Conservation (phyloP, 2,888 invertebrate genomes). For the Adela reaumurella region DNA sequence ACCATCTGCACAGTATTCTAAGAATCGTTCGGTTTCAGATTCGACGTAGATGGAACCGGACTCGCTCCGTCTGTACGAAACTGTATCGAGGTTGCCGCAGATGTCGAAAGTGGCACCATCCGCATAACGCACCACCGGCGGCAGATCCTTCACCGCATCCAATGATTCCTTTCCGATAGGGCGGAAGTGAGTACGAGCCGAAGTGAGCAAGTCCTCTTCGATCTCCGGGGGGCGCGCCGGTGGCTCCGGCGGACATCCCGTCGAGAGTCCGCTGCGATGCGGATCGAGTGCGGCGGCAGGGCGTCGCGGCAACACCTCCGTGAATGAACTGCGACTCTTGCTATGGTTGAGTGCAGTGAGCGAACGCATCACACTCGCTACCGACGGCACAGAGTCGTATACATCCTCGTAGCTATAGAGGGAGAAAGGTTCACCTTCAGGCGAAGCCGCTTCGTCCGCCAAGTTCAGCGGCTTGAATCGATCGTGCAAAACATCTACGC, state of each 20-base stretch:
- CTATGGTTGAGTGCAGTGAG: slow-evolving; percentile 60
- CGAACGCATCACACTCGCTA: slow-evolving; percentile 43
- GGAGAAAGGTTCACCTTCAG: slow-evolving; percentile 15
- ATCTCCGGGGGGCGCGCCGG: slow-evolving; percentile 52
- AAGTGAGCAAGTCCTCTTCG: slow-evolving; percentile 72
- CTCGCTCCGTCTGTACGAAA: slow-evolving; percentile 64
- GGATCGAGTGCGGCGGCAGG: slow-evolving; percentile 59
- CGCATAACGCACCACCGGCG: slow-evolving; percentile 35
- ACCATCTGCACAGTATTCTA: slow-evolving; percentile 49
- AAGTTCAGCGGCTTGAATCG: slow-evolving; percentile 28
- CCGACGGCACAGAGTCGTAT: slow-evolving; percentile 33
- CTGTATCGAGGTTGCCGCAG: slow-evolving; percentile 57
- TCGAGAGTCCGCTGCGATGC: slow-evolving; percentile 15
- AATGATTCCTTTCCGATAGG: slow-evolving; percentile 63
- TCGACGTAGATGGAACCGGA: slow-evolving; percentile 61
- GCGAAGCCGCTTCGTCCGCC: slow-evolving; percentile 15
- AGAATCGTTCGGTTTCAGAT: slow-evolving; percentile 32
- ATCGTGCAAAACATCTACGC: slow-evolving; percentile 25
- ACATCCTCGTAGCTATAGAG: slow-evolving; percentile 32
- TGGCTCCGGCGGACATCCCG: slow-evolving; percentile 38
- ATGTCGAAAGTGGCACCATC: slow-evolving; percentile 75
- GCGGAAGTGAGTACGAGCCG: slow-evolving; percentile 78
- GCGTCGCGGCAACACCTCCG: slow-evolving; percentile 54
- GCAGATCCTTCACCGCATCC: slow-evolving; percentile 22
- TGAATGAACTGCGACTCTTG: slow-evolving; percentile 60